phyloP scores from a whole-genome alignment of 2,888 invertebrate species.

The Adelphocoris suturalis region DNA sequence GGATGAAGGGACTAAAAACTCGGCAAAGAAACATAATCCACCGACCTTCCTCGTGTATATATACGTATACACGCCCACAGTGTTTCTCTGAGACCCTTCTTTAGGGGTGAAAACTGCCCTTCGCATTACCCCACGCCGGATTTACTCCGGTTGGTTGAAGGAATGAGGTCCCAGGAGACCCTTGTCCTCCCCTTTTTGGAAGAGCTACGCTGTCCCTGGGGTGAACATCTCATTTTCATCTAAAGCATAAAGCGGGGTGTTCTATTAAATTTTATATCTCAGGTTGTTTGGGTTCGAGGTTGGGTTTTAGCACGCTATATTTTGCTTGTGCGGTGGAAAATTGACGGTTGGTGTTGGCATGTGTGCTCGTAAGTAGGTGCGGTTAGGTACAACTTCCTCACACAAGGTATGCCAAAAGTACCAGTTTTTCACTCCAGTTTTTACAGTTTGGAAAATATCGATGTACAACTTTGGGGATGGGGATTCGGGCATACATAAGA shows the following conservation, averaged over 20 bases:
- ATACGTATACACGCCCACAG: neutral
- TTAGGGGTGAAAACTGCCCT: conserved; percentile 14
- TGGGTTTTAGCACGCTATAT: neutral
- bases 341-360: no score
- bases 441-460: no score
- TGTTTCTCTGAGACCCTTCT: neutral
- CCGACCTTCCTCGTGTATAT: neutral
- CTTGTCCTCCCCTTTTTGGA: neutral
- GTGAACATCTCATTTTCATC: neutral
- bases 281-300: neutral
- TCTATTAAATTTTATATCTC: neutral
- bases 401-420: no score
- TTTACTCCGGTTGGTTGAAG: conserved; percentile 16
- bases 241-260: neutral
- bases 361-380: no score
- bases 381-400: no score
- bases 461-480: no score
- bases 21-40: neutral
- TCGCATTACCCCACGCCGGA: neutral
- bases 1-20: neutral
- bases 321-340: no score
- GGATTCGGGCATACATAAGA: no score
- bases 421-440: no score
- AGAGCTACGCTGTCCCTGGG: neutral
- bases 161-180: conserved; percentile 28